Conservation (phyloP, 1,140 invertebrate genomes). For the Octopus bimaculoides region DNA sequence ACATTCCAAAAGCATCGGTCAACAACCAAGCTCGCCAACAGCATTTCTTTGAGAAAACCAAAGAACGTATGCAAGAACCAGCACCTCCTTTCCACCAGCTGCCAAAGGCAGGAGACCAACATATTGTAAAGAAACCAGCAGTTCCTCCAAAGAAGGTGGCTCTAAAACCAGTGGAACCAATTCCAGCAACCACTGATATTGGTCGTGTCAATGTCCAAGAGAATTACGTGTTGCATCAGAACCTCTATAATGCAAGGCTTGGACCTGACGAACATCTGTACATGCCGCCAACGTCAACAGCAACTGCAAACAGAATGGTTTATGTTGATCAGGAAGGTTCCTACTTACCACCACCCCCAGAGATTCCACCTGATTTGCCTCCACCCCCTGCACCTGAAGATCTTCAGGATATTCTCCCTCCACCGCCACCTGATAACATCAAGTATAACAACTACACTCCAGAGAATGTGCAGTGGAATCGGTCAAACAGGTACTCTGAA, state of each 20-base stretch:
- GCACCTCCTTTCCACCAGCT: conserved; percentile 45
- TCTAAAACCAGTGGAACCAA: conserved; percentile 32
- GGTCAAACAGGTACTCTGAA: too few species aligned
- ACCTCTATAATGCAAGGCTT: conserved; percentile 12
- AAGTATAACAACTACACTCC: too few species aligned
- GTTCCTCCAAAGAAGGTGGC: conserved; percentile 40
- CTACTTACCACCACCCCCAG: conserved; percentile 32
- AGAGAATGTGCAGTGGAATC: too few species aligned
- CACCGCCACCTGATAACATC: conserved; percentile 32
- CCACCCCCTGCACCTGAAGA: conserved; percentile 41
- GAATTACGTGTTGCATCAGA: not conserved
- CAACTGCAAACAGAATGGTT: conserved; percentile 22
- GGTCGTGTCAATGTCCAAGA: conserved; percentile 23
- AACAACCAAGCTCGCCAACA: conserved; percentile 42
- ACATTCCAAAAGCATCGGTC: conserved; percentile 36
- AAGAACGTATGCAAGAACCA: conserved; percentile 34
- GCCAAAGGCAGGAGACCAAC: conserved; percentile 25
- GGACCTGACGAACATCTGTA: conserved; percentile 44
- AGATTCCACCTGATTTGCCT: conserved; percentile 40
- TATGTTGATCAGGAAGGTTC: conserved; percentile 14
- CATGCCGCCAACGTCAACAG: conserved; percentile 8
- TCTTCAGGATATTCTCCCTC: conserved; percentile 43
- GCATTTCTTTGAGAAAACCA: conserved; percentile 51
- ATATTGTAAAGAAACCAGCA: conserved; percentile 23
- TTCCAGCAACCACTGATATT: conserved; percentile 37